phyloP scores from a whole-genome alignment of 2,888 invertebrate species.

The Spilarctia lutea region DNA sequence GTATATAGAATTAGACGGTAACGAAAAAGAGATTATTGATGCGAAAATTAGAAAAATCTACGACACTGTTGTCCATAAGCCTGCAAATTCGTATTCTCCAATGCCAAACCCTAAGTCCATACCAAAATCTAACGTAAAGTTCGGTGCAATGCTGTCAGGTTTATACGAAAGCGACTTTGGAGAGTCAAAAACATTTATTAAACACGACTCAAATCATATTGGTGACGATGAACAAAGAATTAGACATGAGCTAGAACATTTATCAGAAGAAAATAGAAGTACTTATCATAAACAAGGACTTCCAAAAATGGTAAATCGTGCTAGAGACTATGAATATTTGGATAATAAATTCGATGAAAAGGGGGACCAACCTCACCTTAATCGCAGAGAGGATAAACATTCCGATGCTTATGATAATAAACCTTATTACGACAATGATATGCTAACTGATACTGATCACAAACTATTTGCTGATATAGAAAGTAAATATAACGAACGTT shows the following conservation, averaged over 20 bases:
- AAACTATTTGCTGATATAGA: slow-evolving; percentile 27
- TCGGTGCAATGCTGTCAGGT: slow-evolving; percentile 6
- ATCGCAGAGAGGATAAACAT: slow-evolving; percentile 9
- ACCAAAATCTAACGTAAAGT: background rate
- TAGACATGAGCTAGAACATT: slow-evolving; percentile 10
- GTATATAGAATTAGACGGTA: slow-evolving; percentile 61
- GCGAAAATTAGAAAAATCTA: slow-evolving; percentile 74
- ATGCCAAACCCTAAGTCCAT: slow-evolving; percentile 24
- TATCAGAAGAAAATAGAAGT: slow-evolving; percentile 19
- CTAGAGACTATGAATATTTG: slow-evolving; percentile 19
- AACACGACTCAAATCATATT: slow-evolving; percentile 18
- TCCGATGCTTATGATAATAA: slow-evolving; percentile 4
- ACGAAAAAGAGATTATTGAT: slow-evolving; percentile 69
- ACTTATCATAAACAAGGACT: slow-evolving; percentile 4
- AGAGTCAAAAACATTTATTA: slow-evolving; percentile 21
- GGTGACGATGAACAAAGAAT: slow-evolving; percentile 6
- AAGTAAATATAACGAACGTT: slow-evolving; percentile 20
- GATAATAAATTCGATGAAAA: slow-evolving; percentile 30
- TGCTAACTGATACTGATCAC: slow-evolving; percentile 22
- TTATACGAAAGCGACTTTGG: slow-evolving; percentile 33
- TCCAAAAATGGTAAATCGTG: slow-evolving; percentile 1
- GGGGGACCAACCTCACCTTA: slow-evolving; percentile 3
- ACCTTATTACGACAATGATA: slow-evolving; percentile 19
- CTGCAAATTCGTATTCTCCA: slow-evolving; percentile 17
- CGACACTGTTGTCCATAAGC: slow-evolving; percentile 57